Evolutionary conservation across 2,888 invertebrate species (phyloP).

Genomic region (Aplocera efformata): DNA sequence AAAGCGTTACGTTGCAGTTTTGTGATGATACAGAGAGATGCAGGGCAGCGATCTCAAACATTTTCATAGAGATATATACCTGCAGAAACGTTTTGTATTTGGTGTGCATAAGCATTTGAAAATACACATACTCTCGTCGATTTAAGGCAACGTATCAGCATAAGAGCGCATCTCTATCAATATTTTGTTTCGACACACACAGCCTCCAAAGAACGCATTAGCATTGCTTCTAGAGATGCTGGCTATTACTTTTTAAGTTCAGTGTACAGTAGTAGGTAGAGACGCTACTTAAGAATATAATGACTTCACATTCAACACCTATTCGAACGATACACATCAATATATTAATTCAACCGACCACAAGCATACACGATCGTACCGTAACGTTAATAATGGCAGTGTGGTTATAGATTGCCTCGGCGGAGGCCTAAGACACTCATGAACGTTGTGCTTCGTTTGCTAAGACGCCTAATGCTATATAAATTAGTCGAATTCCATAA

Average conservation of each 20-base stretch:
- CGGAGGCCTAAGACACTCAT: constrained; percentile 66
- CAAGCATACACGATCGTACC: constrained; percentile 59
- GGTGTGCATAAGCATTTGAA: no score
- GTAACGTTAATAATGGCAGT: constrained; percentile 72
- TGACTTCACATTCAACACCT: constrained; percentile 43
- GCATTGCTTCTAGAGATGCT: no score
- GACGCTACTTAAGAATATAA: constrained; percentile 32
- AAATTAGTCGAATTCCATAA: constrained; percentile 54
- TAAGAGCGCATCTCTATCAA: no score
- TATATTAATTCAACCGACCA: constrained; percentile 43
- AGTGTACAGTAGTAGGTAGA: no score
- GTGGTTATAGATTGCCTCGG: constrained; percentile 57
- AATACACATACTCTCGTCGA: no score
- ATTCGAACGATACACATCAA: constrained; percentile 29
- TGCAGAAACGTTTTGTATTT: no score
- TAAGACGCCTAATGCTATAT: constrained; percentile 65
- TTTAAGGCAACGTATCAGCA: no score
- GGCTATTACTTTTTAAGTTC: no score
- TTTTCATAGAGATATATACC: no score
- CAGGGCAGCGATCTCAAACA: no score
- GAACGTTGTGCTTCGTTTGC: constrained; percentile 65
- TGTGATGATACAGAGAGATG: no score
- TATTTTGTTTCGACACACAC: constrained; percentile 23
- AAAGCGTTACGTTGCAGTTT: no score
- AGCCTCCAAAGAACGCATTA: constrained; percentile 2